These are phyloP conservation scores for Heliconius hermathena DNA, from an alignment of 1,140 invertebrate genomes.

Conservation along the genomic window DNA sequence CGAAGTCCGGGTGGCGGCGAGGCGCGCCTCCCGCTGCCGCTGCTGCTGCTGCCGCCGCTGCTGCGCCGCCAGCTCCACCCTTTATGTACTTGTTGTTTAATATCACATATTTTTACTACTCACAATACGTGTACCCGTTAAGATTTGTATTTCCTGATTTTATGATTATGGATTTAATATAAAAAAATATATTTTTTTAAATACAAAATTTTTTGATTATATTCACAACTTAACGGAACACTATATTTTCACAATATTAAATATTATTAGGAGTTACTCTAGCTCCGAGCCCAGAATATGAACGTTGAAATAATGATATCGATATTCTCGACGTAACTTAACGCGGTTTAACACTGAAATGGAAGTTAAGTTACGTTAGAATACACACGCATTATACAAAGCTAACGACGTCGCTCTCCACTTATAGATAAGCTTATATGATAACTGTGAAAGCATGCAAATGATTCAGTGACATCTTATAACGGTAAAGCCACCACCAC, in stretches of 20 bases:
- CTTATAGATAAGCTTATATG: slow-evolving; percentile 74
- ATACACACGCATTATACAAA: slow-evolving; percentile 57
- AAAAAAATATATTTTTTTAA: too few species aligned
- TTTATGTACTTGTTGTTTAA: slow-evolving; percentile 25
- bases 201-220: background rate
- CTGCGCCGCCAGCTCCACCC: slow-evolving; percentile 45
- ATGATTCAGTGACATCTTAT: slow-evolving; percentile 72
- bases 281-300: slow-evolving; percentile 58
- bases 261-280: slow-evolving; percentile 47
- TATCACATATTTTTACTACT: background rate
- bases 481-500: slow-evolving; percentile 79
- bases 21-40: slow-evolving; percentile 87
- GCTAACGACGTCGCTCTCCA: slow-evolving; percentile 57
- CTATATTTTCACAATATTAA: background rate
- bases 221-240: background rate
- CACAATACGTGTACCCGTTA: background rate
- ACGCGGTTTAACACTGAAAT: background rate
- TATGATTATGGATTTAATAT: too few species aligned
- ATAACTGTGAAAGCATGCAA: slow-evolving; percentile 76
- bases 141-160: background rate
- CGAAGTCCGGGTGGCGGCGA: slow-evolving; percentile 92
- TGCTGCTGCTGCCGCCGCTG: slow-evolving; percentile 76
- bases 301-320: slow-evolving; percentile 26
- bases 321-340: slow-evolving; percentile 26
- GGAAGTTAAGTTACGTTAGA: slow-evolving; percentile 42